A percentile compares a stretch with the other conserved stretches of the same genome.
Conservation (phyloP, 1,140 invertebrate genomes). For the Pseudomyrmex gracilis region DNA sequence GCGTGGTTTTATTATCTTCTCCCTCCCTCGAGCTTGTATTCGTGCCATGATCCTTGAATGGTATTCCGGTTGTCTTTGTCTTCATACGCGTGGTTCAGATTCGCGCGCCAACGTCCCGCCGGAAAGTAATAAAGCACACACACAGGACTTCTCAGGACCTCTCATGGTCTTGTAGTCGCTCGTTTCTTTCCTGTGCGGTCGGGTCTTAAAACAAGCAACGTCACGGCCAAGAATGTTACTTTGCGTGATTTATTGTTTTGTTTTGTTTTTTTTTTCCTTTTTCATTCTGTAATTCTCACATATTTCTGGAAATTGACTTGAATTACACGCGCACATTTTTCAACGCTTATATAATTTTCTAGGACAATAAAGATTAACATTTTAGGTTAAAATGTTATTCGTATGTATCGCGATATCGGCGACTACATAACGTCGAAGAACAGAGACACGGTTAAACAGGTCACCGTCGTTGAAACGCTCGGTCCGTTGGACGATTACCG, state of each 20-base stretch:
- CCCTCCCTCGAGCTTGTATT: not conserved
- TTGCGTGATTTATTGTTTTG: too few relatives aligned
- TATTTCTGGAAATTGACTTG: too few relatives aligned
- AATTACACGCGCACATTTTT: not conserved
- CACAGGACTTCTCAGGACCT: not conserved
- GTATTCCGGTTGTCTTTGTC: constrained; percentile 54
- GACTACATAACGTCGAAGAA: not conserved
- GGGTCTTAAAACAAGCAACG: too few relatives aligned
- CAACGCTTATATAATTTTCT: constrained; percentile 27
- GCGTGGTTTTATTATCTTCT: constrained; percentile 29
- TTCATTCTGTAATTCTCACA: too few relatives aligned
- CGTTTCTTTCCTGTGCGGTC: too few relatives aligned
- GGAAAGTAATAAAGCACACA: constrained; percentile 31
- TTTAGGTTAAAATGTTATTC: too few relatives aligned
- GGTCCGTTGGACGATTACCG: not conserved
- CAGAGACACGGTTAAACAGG: not conserved
- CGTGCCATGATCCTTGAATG: constrained; percentile 36
- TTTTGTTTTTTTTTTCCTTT: too few relatives aligned
- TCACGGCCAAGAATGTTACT: too few relatives aligned
- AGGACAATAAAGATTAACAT: constrained; percentile 6
- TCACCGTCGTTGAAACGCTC: not conserved
- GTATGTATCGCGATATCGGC: constrained; percentile 8
- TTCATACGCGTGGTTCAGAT: constrained; percentile 25
- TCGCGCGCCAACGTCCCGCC: not conserved
- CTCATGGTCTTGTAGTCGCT: not conserved